Conservation (phyloP, 2,888 invertebrate genomes). For the Anarsia innoxiella region DNA sequence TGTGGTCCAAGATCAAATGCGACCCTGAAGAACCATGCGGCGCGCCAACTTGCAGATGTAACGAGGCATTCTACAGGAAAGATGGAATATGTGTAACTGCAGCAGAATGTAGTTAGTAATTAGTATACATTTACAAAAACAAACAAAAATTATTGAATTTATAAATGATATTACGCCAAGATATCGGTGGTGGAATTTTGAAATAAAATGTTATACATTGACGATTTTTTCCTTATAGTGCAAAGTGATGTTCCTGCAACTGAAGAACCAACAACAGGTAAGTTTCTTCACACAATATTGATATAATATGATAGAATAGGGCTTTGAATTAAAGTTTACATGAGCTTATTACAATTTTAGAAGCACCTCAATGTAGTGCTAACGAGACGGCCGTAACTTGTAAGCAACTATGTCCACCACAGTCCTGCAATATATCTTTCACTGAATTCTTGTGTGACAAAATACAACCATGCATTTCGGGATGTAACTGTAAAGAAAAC, state of each 20-base stretch:
- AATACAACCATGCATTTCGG: not conserved
- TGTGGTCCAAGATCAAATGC: constrained; percentile 1
- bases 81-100: not conserved
- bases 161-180: no score
- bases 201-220: no score
- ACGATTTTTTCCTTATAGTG: no score
- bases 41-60: not conserved
- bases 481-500: constrained; percentile 8
- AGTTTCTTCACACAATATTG: no score
- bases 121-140: not conserved
- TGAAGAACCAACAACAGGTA: no score
- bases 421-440: constrained; percentile 30
- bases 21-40: not conserved
- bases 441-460: constrained; percentile 20
- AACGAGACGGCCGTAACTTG: constrained; percentile 31
- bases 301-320: no score
- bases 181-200: no score
- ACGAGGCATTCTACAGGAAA: not conserved
- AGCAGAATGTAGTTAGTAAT: constrained; percentile 2
- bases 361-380: constrained; percentile 14
- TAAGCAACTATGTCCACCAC: constrained; percentile 30
- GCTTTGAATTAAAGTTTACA: no score
- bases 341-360: not conserved
- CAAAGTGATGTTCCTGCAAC: no score
- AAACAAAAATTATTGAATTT: not conserved